phyloP scores from a whole-genome alignment of 2,113 vertebrate species.

The Eurystomus gularis region DNA sequence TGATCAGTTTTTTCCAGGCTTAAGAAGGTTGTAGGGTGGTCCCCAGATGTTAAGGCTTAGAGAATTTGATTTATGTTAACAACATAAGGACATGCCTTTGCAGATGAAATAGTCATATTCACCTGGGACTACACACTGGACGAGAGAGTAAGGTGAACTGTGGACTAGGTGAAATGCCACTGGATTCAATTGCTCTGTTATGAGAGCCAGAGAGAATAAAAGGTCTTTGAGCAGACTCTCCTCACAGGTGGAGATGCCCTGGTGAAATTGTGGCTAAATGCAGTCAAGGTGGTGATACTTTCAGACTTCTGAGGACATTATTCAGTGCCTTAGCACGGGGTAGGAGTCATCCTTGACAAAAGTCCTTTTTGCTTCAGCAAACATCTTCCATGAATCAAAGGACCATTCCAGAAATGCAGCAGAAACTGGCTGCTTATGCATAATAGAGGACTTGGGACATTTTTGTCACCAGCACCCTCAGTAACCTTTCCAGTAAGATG shows the following conservation, averaged over 20 bases:
- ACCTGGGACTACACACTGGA: background rate
- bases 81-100: background rate
- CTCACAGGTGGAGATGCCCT: background rate
- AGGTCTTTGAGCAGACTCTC: background rate
- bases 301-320: background rate
- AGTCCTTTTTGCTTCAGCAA: background rate
- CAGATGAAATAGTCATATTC: background rate
- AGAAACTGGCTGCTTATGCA: background rate
- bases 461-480: background rate
- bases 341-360: background rate
- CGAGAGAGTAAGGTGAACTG: background rate
- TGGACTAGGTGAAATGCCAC: background rate
- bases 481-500: background rate
- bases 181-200: background rate
- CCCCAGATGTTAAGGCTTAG: background rate
- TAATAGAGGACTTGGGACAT: rapidly evolving
- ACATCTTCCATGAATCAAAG: background rate
- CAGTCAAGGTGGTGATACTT: background rate
- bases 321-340: background rate
- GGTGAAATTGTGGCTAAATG: background rate
- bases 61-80: background rate
- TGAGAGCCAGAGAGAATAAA: background rate
- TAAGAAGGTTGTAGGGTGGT: background rate
- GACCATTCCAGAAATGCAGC: background rate
- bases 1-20: background rate